Conservation (phyloP, 2,888 invertebrate genomes). For the Neoitamus cyanurus region DNA sequence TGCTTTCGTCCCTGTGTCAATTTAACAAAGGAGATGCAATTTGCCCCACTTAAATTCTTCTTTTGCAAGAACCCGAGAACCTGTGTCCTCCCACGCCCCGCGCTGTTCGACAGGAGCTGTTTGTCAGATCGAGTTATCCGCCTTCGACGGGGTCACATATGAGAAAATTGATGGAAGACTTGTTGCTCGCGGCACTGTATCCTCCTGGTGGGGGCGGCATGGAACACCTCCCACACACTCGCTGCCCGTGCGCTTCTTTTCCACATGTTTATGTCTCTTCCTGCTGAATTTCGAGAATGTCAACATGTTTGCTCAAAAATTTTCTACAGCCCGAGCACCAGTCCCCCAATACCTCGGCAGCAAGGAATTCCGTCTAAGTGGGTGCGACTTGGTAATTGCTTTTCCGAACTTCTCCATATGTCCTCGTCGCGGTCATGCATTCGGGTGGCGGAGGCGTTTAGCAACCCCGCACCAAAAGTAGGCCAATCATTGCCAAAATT, state of each 20-base stretch:
- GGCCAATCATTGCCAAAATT: neutral
- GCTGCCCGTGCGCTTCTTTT: neutral
- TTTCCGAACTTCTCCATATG: neutral
- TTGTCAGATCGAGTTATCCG: constrained; percentile 28
- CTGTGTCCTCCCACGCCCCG: neutral
- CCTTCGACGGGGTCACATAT: constrained; percentile 25
- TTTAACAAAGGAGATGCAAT: constrained; percentile 50
- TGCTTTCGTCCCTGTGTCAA: constrained; percentile 31
- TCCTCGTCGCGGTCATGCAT: neutral
- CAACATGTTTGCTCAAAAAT: constrained; percentile 29
- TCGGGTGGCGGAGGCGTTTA: neutral
- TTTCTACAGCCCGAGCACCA: neutral
- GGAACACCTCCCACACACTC: constrained; percentile 8
- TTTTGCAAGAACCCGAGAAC: neutral
- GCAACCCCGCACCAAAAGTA: neutral
- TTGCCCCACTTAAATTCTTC: constrained; percentile 42
- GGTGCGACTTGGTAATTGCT: constrained; percentile 6
- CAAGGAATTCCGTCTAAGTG: neutral
- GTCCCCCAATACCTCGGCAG: neutral
- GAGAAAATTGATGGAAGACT: constrained; percentile 38
- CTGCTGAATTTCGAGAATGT: constrained; percentile 32
- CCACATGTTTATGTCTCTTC: neutral
- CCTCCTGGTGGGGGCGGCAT: neutral
- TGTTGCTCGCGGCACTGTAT: constrained; percentile 8
- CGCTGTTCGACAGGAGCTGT: constrained; percentile 21